Conservation (phyloP, 2,797 vertebrate genomes). For the Melanotaenia maccullochi region DNA sequence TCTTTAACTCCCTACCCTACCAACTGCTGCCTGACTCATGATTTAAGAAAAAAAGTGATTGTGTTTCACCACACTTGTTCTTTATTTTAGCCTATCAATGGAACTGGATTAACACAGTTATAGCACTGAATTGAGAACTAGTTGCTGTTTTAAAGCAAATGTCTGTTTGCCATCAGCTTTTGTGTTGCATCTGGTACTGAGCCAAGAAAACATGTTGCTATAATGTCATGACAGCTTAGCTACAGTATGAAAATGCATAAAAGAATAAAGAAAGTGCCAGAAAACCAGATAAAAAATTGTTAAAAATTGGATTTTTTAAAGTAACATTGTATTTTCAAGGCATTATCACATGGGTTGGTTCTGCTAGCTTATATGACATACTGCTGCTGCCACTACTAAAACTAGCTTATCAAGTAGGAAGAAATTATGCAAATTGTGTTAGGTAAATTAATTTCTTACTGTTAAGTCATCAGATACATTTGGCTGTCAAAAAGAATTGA, state of each 20-base stretch:
- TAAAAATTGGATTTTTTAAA: not conserved
- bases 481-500: no score
- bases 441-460: no score
- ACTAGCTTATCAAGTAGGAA: not conserved
- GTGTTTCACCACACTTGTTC: conserved; percentile 45
- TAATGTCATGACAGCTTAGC: not conserved
- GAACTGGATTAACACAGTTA: no score
- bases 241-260: not conserved
- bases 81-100: not conserved
- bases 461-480: no score
- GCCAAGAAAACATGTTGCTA: not conserved
- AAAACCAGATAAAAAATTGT: not conserved
- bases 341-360: not conserved
- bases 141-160: conserved; percentile 20
- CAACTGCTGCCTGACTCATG: conserved; percentile 75
- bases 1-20: conserved; percentile 50
- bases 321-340: no score
- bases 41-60: conserved; percentile 53
- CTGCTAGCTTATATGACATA: no score
- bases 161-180: not conserved
- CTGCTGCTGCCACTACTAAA: not conserved
- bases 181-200: not conserved
- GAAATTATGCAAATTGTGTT: not conserved
- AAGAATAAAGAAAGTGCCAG: not conserved
- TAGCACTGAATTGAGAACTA: conserved; percentile 11